Percentiles rank a stretch among this genome's conserved stretches.
phyloP scores from a whole-genome alignment of 2,888 invertebrate species.

The Macrophya annulata region DNA sequence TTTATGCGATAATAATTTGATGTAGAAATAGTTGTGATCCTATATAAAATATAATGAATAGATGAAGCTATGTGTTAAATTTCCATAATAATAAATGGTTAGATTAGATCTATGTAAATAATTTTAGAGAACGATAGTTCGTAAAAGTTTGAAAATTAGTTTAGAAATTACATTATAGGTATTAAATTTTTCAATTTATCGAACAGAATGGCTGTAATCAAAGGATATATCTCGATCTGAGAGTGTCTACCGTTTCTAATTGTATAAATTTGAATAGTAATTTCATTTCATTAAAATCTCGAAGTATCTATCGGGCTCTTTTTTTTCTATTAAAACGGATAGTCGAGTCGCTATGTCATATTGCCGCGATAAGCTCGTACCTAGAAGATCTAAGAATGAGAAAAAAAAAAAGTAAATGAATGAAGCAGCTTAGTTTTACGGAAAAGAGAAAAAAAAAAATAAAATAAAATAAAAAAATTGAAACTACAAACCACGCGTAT shows the following conservation, averaged over 20 bases:
- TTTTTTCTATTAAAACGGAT: not conserved
- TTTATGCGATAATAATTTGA: not conserved
- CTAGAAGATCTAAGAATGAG: not conserved
- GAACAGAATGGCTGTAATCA: not conserved
- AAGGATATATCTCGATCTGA: not conserved
- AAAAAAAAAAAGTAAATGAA: not conserved
- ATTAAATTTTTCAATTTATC: not conserved
- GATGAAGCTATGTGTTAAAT: not conserved
- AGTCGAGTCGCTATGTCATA: not conserved
- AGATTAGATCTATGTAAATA: not conserved
- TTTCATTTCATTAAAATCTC: conserved; percentile 17
- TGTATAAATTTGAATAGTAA: conserved; percentile 50
- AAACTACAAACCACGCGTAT: not conserved
- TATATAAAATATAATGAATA: not conserved
- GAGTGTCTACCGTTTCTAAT: conserved; percentile 17
- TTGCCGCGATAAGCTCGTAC: not conserved
- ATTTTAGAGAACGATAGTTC: not conserved
- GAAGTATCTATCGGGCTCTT: not conserved
- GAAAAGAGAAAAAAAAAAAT: not conserved
- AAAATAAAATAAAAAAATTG: not conserved
- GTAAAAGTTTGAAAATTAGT: not conserved
- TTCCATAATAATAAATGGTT: not conserved
- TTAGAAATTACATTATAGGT: not conserved
- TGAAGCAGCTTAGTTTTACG: not conserved
- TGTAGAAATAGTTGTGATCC: not conserved